phyloP scores from a whole-genome alignment of 2,888 invertebrate species.

The Selenia dentaria region DNA sequence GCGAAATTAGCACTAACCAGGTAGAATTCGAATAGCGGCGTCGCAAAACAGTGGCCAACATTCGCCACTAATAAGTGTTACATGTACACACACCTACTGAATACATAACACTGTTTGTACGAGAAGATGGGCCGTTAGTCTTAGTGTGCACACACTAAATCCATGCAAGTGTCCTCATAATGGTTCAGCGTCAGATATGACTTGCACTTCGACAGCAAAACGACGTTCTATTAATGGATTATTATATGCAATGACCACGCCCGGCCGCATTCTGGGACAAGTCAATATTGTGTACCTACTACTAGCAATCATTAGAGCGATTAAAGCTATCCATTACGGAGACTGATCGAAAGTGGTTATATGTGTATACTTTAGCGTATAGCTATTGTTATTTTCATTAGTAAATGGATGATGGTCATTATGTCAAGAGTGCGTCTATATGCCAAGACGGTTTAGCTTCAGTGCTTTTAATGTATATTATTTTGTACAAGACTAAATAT shows the following conservation, averaged over 20 bases:
- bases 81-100: conserved; percentile 55
- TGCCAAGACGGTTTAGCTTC: conserved; percentile 2
- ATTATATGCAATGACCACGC: conserved; percentile 55
- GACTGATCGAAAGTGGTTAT: conserved; percentile 63
- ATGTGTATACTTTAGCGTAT: conserved; percentile 48
- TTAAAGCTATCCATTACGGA: conserved; percentile 60
- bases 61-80: conserved; percentile 59
- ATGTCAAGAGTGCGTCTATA: no score
- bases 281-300: conserved; percentile 53
- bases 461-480: no score
- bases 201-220: conserved; percentile 62
- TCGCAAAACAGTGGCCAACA: conserved; percentile 49
- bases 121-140: conserved; percentile 68
- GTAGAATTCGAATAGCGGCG: conserved; percentile 43
- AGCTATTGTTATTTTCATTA: conserved; percentile 20
- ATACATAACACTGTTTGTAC: conserved; percentile 53
- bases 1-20: conserved; percentile 39
- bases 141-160: conserved; percentile 27
- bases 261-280: conserved; percentile 63
- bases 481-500: no score
- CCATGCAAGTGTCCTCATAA: conserved; percentile 27
- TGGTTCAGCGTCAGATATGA: conserved; percentile 38
- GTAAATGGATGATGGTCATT: conserved; percentile 11
- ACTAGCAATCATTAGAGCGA: conserved; percentile 56
- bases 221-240: conserved; percentile 55